Evolutionary conservation across 2,888 invertebrate genomes (phyloP).

Genomic region (Clostera curtula): DNA sequence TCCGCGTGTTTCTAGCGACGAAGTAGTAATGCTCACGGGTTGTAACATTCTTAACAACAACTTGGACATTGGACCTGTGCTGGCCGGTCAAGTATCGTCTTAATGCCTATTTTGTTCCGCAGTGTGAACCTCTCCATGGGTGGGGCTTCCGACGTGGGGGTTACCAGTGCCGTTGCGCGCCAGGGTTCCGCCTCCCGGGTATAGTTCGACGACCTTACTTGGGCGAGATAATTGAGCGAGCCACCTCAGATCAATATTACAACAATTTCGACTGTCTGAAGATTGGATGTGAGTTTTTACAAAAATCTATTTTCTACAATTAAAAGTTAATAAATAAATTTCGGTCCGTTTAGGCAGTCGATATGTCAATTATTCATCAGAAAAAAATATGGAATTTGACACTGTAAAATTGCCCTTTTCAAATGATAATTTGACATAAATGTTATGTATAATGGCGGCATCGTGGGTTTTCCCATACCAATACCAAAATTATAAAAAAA

Average conservation of each 20-base stretch:
- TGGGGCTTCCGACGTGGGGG: conserved; percentile 97
- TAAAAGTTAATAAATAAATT: neutral
- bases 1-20: no score
- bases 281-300: conserved; percentile 87
- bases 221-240: conserved; percentile 94
- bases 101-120: conserved; percentile 4
- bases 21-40: no score
- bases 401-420: no score
- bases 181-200: conserved; percentile 90
- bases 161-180: conserved; percentile 94
- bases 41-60: no score
- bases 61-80: no score
- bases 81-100: neutral
- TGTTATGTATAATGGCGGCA: no score
- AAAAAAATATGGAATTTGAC: neutral
- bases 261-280: conserved; percentile 92
- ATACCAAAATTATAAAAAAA: no score
- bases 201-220: conserved; percentile 92
- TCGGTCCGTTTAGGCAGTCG: neutral
- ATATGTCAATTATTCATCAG: neutral
- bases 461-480: no score
- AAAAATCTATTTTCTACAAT: neutral
- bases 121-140: conserved; percentile 97
- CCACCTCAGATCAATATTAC: conserved; percentile 94
- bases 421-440: no score